Conservation (phyloP, 2,113 vertebrate species). For the Passer domesticus region DNA sequence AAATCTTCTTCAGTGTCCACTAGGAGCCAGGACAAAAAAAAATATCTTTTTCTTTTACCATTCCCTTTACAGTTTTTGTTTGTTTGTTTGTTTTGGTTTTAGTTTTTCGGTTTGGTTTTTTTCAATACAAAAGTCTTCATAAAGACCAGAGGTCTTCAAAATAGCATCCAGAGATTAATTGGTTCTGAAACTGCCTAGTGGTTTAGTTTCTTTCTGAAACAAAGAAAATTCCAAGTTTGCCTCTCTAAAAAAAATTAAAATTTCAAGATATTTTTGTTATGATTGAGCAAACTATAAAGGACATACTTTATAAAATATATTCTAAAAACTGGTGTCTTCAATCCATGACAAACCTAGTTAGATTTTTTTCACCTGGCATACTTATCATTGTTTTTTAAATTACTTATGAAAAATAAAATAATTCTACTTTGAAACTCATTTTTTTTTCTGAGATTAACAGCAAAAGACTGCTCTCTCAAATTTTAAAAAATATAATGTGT, state of each 20-base stretch:
- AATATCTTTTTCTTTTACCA: background rate
- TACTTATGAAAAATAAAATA: background rate
- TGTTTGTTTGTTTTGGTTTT: background rate
- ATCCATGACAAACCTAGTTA: background rate
- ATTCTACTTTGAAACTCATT: background rate
- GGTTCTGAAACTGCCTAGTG: background rate
- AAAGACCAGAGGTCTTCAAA: background rate
- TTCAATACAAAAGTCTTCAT: background rate
- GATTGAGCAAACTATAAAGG: background rate
- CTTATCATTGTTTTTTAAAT: background rate
- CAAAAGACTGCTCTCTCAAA: background rate
- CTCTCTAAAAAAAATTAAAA: background rate
- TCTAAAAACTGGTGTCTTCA: background rate
- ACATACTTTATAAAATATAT: background rate
- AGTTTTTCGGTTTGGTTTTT: background rate
- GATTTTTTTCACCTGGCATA: background rate
- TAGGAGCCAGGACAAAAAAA: background rate
- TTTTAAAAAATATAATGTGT: background rate
- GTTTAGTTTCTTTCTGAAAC: background rate
- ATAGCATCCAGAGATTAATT: background rate
- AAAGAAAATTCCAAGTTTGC: background rate
- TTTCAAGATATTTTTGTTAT: background rate
- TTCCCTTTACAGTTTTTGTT: background rate
- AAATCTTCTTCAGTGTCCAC: background rate
- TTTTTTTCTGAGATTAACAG: background rate